Base-by-base conservation (phyloP, 2,888 invertebrate genomes). In the Trachelus stipa region DNA sequence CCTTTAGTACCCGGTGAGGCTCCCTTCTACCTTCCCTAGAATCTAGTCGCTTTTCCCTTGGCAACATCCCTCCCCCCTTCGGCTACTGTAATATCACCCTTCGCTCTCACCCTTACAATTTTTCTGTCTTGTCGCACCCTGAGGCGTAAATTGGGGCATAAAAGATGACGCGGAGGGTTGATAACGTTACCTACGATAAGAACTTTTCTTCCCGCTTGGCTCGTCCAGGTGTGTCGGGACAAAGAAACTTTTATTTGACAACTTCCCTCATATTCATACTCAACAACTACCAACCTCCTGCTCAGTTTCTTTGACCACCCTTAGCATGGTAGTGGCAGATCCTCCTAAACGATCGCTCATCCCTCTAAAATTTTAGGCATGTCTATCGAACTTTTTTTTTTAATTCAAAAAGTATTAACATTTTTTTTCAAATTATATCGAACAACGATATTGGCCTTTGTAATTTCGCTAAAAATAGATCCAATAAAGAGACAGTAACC, bases 71-170 rank as follows among this genome's bases (percentile, higher is more conserved):
- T 23, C 68, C 34, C 34, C 35, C 34, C 73, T 76, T 37, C 12
- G 31, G 11, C 56, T 69, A 75, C 34, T 34, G 34, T 34, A 12
- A 12, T 34, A 71, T 34, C 12, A 12, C 33, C 33, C 33, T 33
- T 15, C 71, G 9, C 71, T 34, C 31, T 31, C 71, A 71, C 71
- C 69, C 31, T 34, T 12, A 31, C 71, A 71, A 71, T 34, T 34
- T 56, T 56, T 34, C 71, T 34, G 4, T 69, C 71, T 23, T 33
- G 71, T 31, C 31, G 31, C 23, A 73, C 12, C 76, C 69, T 34
- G 76, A 74, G 81, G 83, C 83, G 84, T 85, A 86, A 88, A 88
- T 88, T 87, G 85, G 82, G 82, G 79, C 85, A 83, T 85, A 84
- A 85, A 88, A 85, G 82, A 85, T 84, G 84, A 86, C 81, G 83